These are phyloP conservation scores for Micromys minutus DNA, from an alignment of 2,113 vertebrate genomes.

Conservation along the genomic window DNA sequence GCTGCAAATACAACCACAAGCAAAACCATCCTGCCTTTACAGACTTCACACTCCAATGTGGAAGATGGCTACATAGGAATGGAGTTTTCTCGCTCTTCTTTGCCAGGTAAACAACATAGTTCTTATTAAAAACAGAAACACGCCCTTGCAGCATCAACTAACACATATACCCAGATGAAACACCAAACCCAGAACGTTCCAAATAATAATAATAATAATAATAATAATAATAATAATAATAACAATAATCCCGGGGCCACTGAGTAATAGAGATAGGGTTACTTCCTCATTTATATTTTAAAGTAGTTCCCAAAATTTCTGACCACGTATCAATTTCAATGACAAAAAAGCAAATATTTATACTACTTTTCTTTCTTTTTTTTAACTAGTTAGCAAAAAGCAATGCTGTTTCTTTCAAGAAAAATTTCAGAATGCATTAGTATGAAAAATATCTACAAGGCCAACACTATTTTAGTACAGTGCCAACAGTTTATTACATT, in stretches of 20 bases:
- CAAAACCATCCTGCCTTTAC: too few species aligned
- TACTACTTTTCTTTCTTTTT: neutral
- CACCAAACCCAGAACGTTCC: neutral
- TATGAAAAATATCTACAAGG: neutral
- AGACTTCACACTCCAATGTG: neutral
- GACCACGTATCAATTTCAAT: neutral
- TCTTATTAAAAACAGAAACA: neutral
- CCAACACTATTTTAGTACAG: neutral
- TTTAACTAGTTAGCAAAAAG: neutral
- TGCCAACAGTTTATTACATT: neutral
- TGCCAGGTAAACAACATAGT: neutral
- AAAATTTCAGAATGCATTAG: neutral
- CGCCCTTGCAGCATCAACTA: neutral
- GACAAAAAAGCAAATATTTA: conserved; percentile 2
- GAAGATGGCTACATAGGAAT: neutral
- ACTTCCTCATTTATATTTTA: neutral
- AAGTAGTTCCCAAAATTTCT: neutral
- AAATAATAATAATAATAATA: too few species aligned
- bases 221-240: too few species aligned
- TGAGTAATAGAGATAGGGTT: too few species aligned
- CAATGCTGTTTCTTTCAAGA: neutral
- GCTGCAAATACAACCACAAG: neutral
- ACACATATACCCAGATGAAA: too few species aligned
- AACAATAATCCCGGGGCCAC: rapidly evolving
- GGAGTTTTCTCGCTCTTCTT: neutral